Evolutionary conservation across 2,113 vertebrate genomes (phyloP).

Genomic region (Atrichornis clamosus): DNA sequence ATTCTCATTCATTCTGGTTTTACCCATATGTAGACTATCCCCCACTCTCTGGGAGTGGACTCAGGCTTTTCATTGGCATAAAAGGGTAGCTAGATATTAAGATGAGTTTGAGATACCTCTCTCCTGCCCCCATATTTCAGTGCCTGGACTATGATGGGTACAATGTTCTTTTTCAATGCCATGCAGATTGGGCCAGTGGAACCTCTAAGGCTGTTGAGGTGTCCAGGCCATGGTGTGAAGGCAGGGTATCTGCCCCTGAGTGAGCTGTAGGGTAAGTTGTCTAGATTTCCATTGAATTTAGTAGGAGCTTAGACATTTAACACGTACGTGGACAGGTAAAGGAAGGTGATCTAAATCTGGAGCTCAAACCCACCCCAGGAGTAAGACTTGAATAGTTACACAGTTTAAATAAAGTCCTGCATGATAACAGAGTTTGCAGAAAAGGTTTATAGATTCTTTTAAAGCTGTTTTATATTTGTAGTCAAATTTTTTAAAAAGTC

Average conservation of each 20-base stretch:
- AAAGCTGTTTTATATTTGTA: neutral
- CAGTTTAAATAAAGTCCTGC: neutral
- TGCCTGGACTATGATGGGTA: neutral
- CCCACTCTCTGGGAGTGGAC: neutral
- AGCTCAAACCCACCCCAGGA: neutral
- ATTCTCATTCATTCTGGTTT: neutral
- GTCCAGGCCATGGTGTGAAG: neutral
- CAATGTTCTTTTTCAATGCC: neutral
- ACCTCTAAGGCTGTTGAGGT: neutral
- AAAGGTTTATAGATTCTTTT: neutral
- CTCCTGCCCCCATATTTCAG: neutral
- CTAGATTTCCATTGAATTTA: neutral
- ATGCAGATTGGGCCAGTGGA: neutral
- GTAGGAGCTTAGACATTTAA: neutral
- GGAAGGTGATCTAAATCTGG: neutral
- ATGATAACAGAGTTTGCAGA: neutral
- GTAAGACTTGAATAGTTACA: neutral
- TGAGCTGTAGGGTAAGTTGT: neutral
- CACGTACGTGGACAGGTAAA: neutral
- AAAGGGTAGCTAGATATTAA: neutral
- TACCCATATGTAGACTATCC: neutral
- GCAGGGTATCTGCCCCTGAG: neutral
- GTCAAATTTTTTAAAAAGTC: neutral
- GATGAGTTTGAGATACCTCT: neutral
- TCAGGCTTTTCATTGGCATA: neutral